Evolutionary conservation across 2,113 vertebrate genomes (phyloP).

Genomic region (Tretioscincus oriximinensis): DNA sequence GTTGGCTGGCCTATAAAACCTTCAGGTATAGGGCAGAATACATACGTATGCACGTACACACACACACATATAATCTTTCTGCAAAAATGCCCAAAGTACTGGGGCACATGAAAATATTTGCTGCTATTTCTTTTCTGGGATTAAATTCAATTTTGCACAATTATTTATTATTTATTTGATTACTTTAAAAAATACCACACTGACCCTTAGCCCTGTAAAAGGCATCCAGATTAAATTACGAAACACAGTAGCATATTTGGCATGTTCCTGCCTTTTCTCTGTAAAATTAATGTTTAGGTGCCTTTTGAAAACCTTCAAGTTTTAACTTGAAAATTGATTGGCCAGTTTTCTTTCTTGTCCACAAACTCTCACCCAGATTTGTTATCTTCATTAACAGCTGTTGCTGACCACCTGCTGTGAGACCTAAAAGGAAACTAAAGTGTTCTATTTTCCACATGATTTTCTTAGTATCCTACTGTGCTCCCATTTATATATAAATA

Average conservation of each 20-base stretch:
- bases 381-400: conserved; percentile 26
- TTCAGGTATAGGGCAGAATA: too few species aligned
- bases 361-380: not conserved
- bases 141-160: not conserved
- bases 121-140: not conserved
- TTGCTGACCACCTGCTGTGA: conserved; percentile 8
- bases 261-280: too few species aligned
- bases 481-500: conserved; percentile 19
- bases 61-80: too few species aligned
- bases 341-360: not conserved
- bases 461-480: conserved; percentile 13
- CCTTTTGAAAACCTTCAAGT: not conserved
- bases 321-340: not conserved
- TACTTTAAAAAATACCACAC: too few species aligned
- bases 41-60: too few species aligned
- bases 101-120: too few species aligned
- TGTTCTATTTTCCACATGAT: conserved; percentile 21
- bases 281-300: not conserved
- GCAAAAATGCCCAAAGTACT: too few species aligned
- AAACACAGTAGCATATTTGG: too few species aligned
- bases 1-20: too few species aligned
- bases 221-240: too few species aligned
- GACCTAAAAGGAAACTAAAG: conserved; percentile 16
- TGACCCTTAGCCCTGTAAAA: too few species aligned
- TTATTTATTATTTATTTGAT: not conserved